Evolutionary conservation across 2,797 vertebrate species (phyloP).

Genomic region (Cuniculus paca): DNA sequence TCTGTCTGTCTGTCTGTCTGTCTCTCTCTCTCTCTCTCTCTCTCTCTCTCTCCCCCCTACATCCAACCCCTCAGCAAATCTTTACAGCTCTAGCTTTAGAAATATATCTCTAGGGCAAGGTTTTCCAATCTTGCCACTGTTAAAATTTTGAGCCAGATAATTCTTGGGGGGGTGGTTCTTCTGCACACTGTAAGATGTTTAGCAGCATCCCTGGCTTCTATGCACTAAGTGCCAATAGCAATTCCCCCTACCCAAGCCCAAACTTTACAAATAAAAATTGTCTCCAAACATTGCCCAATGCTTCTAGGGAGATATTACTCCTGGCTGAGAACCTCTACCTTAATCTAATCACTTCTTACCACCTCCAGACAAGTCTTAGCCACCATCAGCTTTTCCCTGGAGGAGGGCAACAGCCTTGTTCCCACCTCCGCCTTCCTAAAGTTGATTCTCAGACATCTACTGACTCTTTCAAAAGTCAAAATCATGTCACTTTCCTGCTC

Average conservation of each 20-base stretch:
- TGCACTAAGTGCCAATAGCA: neutral
- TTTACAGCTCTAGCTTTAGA: neutral
- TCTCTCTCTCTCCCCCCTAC: neutral
- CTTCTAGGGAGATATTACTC: neutral
- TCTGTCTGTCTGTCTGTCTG: neutral
- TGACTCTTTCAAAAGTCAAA: constrained; percentile 17
- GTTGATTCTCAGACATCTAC: neutral
- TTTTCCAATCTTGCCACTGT: neutral
- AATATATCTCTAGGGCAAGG: neutral
- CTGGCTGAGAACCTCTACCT: neutral
- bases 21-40: neutral
- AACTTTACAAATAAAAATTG: neutral
- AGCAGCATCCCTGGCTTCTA: neutral
- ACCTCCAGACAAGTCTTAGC: neutral
- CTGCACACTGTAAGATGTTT: neutral
- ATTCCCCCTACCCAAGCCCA: neutral
- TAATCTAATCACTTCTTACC: neutral
- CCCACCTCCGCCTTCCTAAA: neutral
- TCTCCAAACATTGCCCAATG: neutral
- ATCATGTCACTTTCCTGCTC: neutral
- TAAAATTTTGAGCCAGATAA: neutral
- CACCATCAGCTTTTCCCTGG: neutral
- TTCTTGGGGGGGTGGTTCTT: neutral
- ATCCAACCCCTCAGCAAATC: neutral
- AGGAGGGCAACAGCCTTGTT: neutral